Base-by-base conservation (phyloP, 1,140 invertebrate species). In the Drosophila bipectinata region DNA sequence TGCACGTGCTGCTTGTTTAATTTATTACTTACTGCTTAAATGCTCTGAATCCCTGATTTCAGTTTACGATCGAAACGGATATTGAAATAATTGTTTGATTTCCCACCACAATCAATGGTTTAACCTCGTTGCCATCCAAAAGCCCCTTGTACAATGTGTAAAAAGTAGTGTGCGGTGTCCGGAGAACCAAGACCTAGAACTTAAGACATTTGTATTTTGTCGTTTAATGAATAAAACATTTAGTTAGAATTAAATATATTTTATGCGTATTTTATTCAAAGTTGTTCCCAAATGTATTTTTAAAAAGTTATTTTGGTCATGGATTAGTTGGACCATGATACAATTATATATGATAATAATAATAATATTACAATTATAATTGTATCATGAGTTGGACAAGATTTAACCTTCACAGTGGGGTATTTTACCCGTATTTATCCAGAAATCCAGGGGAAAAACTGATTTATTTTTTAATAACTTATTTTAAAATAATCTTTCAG, bases 21-120 rank as follows among this genome's bases (percentile, higher is more conserved):
- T 55, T 26, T 68, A 64, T 57, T 63, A 72, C 54, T 37, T 58
- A 71, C 62, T 67, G 51, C 60, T 41, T 44, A 60, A 64, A 26
- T 14, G 52, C 34, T 57, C 52, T 64, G 28, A 57, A 63, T 77
- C 71, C 59, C 67, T 52, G 75, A 68, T 87, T 83, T 77, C 79
- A 88, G 83, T 88, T 88, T 34, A 77, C 64, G 77, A 83, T 88
- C 72, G 84, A 87, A 79, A 89, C 57, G 79, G 83, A 88, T 66
- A 79, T 88, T 83, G 83, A 88, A 88, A 83, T 88, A 58, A 89
- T 88, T 62, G 67, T 88, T 77, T 88, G 52, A 85, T 54, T 66
- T 63, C 12, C 12, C n/a, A 53, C 32, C 56, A 47, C 47, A 41
- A 41, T 28, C 47, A 54, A 60, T 53, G 55, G 58, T 55, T 55